These are phyloP conservation scores for Alaudala cheleensis DNA, from an alignment of 2,113 vertebrate genomes.

Conservation along the genomic window DNA sequence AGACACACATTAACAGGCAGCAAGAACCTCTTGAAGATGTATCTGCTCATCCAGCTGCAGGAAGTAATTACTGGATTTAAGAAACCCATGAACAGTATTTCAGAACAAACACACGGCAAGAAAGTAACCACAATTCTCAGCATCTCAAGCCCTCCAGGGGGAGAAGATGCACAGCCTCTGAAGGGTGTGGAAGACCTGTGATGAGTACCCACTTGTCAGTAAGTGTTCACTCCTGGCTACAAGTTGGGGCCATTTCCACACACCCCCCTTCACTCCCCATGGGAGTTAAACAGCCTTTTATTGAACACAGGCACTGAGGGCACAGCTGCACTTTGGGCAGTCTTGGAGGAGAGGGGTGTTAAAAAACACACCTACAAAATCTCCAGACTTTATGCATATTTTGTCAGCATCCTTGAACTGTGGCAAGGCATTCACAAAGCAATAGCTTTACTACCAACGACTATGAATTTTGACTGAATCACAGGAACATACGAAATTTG, in stretches of 20 bases:
- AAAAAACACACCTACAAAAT: neutral
- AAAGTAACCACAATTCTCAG: neutral
- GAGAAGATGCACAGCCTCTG: neutral
- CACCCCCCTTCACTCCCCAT: neutral
- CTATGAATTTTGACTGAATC: neutral
- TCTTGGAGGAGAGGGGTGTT: neutral
- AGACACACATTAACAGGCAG: neutral
- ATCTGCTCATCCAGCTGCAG: neutral
- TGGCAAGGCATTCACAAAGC: neutral
- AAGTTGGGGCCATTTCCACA: neutral
- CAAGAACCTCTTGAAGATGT: neutral
- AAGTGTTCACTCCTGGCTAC: neutral
- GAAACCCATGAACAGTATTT: neutral
- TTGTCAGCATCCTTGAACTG: neutral
- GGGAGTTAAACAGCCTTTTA: neutral
- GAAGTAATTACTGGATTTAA: neutral
- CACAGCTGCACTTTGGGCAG: neutral
- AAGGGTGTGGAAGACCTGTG: neutral
- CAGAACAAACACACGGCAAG: neutral
- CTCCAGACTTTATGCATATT: neutral
- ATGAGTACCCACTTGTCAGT: neutral
- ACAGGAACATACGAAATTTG: neutral
- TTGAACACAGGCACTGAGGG: neutral
- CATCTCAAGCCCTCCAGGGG: neutral
- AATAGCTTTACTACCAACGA: neutral